Evolutionary conservation across 1,140 invertebrate species (phyloP).

Genomic region (Helicoverpa zea): DNA sequence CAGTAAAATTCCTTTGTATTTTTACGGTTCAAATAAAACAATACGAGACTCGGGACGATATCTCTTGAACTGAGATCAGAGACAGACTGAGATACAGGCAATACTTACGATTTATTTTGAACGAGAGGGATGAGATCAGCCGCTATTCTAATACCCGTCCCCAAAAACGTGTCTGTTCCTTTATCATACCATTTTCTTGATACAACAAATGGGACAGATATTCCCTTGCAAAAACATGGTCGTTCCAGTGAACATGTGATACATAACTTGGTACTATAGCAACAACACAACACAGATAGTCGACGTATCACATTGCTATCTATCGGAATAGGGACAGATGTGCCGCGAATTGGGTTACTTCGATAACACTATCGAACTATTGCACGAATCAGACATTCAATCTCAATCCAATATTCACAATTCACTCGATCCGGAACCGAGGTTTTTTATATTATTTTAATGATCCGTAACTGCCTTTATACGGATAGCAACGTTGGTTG

Average conservation of each 20-base stretch:
- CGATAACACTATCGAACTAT: slow-evolving; percentile 70
- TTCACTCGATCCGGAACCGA: not conserved
- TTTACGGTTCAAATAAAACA: no score
- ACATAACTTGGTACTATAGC: not conserved
- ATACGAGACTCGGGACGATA: no score
- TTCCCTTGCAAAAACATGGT: no score
- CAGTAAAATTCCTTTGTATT: no score
- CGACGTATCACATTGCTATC: slow-evolving; percentile 54
- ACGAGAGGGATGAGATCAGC: no score
- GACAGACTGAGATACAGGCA: no score
- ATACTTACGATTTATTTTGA: no score
- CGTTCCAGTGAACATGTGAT: not conserved
- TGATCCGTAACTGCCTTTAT: slow-evolving; percentile 24
- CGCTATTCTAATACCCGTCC: no score
- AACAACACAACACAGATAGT: slow-evolving; percentile 28
- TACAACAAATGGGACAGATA: no score
- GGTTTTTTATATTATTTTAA: not conserved
- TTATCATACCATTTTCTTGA: no score
- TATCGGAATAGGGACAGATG: slow-evolving; percentile 74
- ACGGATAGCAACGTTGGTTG: not conserved
- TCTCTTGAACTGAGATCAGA: no score
- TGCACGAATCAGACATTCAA: slow-evolving; percentile 41
- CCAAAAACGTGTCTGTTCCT: no score
- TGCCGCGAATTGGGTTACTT: slow-evolving; percentile 79
- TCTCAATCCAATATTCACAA: slow-evolving; percentile 5